Base-by-base conservation (phyloP, 2,888 invertebrate genomes). In the Caenorhabditis angaria region DNA sequence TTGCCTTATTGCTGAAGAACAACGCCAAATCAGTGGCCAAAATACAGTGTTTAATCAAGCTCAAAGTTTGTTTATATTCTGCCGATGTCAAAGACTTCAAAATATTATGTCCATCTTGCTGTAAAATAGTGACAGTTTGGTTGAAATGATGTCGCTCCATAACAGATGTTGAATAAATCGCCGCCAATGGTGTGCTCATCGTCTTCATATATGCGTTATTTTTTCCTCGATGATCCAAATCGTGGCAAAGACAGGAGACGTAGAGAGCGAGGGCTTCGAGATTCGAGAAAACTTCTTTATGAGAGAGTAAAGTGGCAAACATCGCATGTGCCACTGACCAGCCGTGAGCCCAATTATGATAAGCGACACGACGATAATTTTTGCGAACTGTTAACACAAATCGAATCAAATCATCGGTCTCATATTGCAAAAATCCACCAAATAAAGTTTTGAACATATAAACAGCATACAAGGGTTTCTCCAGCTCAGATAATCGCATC, bases 61-160 rank as follows among this genome's bases (percentile, higher is more conserved):
- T 90, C 60, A 94, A 88, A 1, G 93, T 92, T 89, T 93, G 90
- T 32, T 85, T 84, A 75, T 85, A 85, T 51, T 85, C 84, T 8
- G 81, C 81, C n/a, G 83, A 78, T 20, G 66, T 76, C 66, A 85
- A 68, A 32, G 77, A 70, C 47, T 78, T 91, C 88, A 94, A 93
- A 67, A 94, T 93, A 85, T 94, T 94, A 88, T 94, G 93, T 0
- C 93, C 93, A 67, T 93, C 93, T 92, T 94, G 90, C 88, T 94
- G 94, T 20, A 94, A 89, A 78, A 94, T 94, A 18, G 93, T 92
- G 29, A 94, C 93, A 0, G 94, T 93, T 87, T 93, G 94, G 87
- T 94, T 94, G 87, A 94, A 94, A 88, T 94, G 94, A 87, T 94
- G 94, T 85, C 94, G 93, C 87, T 94, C 94, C 90, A 94, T 91